Evolutionary conservation across 1,140 invertebrate genomes (phyloP).

Genomic region (Steinernema khuongi): DNA sequence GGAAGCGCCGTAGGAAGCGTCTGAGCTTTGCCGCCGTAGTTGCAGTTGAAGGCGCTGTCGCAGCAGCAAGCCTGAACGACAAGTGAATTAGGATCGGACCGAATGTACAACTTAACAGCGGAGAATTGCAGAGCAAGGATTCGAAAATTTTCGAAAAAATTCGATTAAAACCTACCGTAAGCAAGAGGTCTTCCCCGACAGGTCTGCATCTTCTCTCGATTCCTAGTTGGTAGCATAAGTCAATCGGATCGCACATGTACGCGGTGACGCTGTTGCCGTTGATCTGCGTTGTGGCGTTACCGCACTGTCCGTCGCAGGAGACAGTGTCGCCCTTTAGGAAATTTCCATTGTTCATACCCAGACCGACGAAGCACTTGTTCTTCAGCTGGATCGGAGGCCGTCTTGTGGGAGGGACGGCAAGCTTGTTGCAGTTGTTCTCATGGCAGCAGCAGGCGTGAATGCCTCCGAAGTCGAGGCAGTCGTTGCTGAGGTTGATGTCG

Average conservation of each 20-base stretch:
- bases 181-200: background rate
- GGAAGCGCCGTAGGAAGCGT: too few species aligned
- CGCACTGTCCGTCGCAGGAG: slow-evolving; percentile 32
- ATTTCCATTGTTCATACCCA: background rate
- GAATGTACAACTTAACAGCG: too few species aligned
- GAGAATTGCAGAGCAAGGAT: too few species aligned
- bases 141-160: too few species aligned
- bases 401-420: background rate
- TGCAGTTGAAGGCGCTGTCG: slow-evolving; percentile 13
- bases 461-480: background rate
- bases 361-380: background rate
- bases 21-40: background rate
- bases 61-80: slow-evolving; percentile 8
- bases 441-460: background rate
- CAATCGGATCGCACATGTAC: slow-evolving; percentile 28
- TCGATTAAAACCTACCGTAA: too few species aligned
- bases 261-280: slow-evolving; percentile 21
- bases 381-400: background rate
- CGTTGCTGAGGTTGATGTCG: slow-evolving; percentile 1
- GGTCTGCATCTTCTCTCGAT: background rate
- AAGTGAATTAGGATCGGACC: too few species aligned
- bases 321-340: slow-evolving; percentile 25
- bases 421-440: background rate
- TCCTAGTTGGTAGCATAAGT: slow-evolving; percentile 25
- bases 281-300: slow-evolving; percentile 20